These are phyloP conservation scores for Eclectus roratus DNA, from an alignment of 2,113 vertebrate species.

Conservation along the genomic window DNA sequence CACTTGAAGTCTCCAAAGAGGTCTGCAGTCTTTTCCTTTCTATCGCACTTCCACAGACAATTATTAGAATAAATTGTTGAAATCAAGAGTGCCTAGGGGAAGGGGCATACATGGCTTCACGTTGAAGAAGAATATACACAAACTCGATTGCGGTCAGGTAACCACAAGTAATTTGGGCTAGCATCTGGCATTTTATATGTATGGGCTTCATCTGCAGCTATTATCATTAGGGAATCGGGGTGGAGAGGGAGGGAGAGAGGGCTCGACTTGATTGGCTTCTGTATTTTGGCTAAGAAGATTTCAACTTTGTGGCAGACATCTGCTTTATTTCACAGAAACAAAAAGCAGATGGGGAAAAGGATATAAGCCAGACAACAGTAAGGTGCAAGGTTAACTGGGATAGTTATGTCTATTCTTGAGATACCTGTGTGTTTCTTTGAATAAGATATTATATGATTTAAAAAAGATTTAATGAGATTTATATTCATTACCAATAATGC, in stretches of 20 bases:
- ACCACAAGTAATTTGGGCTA: background rate
- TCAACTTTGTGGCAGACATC: background rate
- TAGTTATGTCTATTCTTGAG: background rate
- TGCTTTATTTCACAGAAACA: conserved; percentile 31
- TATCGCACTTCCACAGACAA: background rate
- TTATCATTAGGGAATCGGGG: background rate
- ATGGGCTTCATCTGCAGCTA: background rate
- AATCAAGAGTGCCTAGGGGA: background rate
- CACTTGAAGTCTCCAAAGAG: background rate
- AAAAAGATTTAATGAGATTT: background rate
- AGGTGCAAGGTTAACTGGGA: background rate
- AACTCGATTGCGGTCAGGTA: background rate
- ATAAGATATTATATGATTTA: background rate
- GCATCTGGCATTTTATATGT: background rate
- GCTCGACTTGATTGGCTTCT: conserved; percentile 2
- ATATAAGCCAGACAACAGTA: background rate
- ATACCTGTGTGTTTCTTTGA: background rate
- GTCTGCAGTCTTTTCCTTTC: background rate
- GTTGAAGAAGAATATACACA: background rate
- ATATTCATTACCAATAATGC: background rate
- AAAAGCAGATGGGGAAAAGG: conserved; percentile 24
- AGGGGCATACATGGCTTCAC: background rate
- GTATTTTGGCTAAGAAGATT: background rate
- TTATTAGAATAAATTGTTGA: background rate
- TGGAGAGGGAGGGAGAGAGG: background rate